A percentile compares a stretch with the other conserved stretches of the same genome.
phyloP scores from a whole-genome alignment of 2,888 invertebrate species.

The Patella pellucida region DNA sequence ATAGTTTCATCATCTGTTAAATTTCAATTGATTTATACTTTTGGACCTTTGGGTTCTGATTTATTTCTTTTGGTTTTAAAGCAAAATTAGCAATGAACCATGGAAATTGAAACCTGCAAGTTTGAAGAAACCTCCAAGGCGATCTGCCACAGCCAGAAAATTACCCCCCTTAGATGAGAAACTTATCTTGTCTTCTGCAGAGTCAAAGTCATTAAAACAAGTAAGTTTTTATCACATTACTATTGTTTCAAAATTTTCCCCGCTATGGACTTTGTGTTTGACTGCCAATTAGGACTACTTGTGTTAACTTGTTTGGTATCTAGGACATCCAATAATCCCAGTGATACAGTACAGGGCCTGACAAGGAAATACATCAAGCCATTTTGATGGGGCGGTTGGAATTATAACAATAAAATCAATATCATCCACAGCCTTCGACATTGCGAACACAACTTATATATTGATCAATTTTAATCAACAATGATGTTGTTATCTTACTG shows the following conservation, averaged over 20 bases:
- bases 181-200: constrained; percentile 52
- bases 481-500: too few relatives aligned
- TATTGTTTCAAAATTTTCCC: too few relatives aligned
- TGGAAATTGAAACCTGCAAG: constrained; percentile 54
- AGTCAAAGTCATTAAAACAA: constrained; percentile 56
- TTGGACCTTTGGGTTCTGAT: background rate
- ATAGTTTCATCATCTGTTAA: too few relatives aligned
- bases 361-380: too few relatives aligned
- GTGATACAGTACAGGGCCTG: too few relatives aligned
- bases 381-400: background rate
- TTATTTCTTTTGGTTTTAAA: constrained; percentile 32
- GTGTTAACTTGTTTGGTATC: too few relatives aligned
- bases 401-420: too few relatives aligned
- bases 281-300: too few relatives aligned
- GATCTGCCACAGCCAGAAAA: constrained; percentile 63
- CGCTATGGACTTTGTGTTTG: background rate
- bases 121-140: constrained; percentile 46
- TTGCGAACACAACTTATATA: background rate
- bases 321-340: too few relatives aligned
- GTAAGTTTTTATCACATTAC: constrained; percentile 31
- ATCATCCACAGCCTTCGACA: background rate
- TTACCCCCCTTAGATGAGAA: constrained; percentile 51
- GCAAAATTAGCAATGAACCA: constrained; percentile 63
- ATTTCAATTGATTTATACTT: too few relatives aligned
- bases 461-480: too few relatives aligned